Conservation (phyloP, 1,140 invertebrate genomes). For the Papilio dardanus region DNA sequence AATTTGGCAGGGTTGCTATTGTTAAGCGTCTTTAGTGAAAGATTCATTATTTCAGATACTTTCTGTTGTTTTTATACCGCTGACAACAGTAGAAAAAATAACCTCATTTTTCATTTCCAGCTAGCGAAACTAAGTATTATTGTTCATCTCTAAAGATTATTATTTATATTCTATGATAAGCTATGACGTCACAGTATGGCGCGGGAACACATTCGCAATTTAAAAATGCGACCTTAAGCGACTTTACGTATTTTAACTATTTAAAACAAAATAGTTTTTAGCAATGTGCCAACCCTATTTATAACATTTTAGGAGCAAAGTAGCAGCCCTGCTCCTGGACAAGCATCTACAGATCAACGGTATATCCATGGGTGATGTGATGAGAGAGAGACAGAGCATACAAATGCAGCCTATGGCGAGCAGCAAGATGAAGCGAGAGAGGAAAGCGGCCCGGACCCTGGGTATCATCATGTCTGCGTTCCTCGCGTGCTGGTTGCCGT, state of each 20-base stretch:
- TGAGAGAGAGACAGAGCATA: conserved; percentile 82
- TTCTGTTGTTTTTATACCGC: background rate
- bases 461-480: conserved; percentile 98
- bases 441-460: conserved; percentile 96
- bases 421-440: conserved; percentile 94
- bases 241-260: background rate
- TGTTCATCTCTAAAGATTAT: background rate
- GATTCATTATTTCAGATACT: background rate
- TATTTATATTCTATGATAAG: background rate
- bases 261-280: background rate
- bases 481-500: conserved; percentile 96
- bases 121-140: background rate
- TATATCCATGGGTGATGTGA: conserved; percentile 87
- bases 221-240: too few relatives aligned
- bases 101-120: conserved; percentile 2
- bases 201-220: too few relatives aligned
- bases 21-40: background rate
- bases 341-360: conserved; percentile 94
- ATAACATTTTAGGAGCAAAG: conserved; percentile 87
- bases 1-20: conserved; percentile 2
- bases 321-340: conserved; percentile 91
- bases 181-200: too few relatives aligned
- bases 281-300: background rate
- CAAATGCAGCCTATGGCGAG: conserved; percentile 86
- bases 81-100: background rate